These are phyloP conservation scores for Tolypeutes matacus DNA, from an alignment of 2,797 vertebrate genomes.

Conservation along the genomic window DNA sequence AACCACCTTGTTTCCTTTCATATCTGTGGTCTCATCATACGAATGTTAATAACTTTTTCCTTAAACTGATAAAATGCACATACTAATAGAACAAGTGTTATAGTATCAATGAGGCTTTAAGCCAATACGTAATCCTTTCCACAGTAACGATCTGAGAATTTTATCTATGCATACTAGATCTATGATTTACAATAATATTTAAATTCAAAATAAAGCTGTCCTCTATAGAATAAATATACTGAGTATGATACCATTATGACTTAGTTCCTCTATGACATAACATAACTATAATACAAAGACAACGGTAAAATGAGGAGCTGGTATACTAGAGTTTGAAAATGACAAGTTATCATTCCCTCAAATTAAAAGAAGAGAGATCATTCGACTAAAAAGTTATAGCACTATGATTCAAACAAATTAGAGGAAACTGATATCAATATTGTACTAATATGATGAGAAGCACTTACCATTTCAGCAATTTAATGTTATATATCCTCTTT, in stretches of 20 bases:
- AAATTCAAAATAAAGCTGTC: slow-evolving; percentile 52
- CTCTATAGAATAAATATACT: not conserved
- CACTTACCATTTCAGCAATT: not conserved
- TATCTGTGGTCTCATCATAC: not conserved
- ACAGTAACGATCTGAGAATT: slow-evolving; percentile 36
- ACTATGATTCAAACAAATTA: slow-evolving; percentile 32
- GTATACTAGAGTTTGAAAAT: slow-evolving; percentile 16
- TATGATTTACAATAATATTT: not conserved
- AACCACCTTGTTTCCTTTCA: not conserved
- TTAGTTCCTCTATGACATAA: not conserved
- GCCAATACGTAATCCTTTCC: not conserved
- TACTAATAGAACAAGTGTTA: not conserved
- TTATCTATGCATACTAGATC: not conserved
- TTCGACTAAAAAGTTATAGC: not conserved
- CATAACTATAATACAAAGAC: not conserved
- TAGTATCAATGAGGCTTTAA: not conserved
- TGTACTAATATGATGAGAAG: not conserved
- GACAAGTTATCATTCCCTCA: not conserved
- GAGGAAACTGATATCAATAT: not conserved
- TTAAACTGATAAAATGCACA: not conserved
- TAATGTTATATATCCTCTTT: not conserved
- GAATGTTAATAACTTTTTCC: not conserved
- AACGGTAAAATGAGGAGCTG: slow-evolving; percentile 17
- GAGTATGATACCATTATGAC: not conserved
- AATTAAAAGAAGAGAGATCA: slow-evolving; percentile 36